These are phyloP conservation scores for Willisornis vidua DNA, from an alignment of 2,113 vertebrate genomes.

Conservation along the genomic window DNA sequence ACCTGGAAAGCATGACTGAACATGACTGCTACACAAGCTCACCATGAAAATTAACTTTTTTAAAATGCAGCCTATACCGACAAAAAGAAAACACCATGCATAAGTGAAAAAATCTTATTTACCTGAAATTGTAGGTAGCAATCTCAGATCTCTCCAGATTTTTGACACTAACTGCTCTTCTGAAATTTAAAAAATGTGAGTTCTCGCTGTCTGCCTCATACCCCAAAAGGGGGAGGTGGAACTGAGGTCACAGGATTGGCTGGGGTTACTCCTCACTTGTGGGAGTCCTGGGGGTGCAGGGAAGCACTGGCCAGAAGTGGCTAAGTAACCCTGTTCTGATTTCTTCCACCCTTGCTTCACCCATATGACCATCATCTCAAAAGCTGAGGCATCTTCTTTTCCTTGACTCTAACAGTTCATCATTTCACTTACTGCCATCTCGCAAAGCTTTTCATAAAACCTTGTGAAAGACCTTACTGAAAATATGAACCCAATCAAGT, in stretches of 20 bases:
- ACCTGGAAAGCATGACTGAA: not conserved
- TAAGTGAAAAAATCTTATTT: not conserved
- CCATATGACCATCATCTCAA: not conserved
- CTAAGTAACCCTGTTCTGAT: not conserved
- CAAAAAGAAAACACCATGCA: not conserved
- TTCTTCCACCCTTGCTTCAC: not conserved
- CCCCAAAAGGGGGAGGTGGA: not conserved
- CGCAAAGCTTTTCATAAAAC: not conserved
- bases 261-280: not conserved
- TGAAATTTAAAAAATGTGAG: not conserved
- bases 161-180: not conserved
- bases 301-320: not conserved
- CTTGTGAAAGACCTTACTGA: not conserved
- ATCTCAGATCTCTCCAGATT: not conserved
- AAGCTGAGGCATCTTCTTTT: not conserved
- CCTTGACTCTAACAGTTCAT: not conserved
- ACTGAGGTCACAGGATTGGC: not conserved
- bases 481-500: not conserved
- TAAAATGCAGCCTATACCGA: not conserved
- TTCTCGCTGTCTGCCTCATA: not conserved
- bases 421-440: not conserved
- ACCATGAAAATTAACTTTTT: not conserved
- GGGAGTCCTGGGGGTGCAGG: not conserved
- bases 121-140: not conserved
- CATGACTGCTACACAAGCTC: not conserved